These are phyloP conservation scores for Myzus persicae DNA, from an alignment of 1,140 invertebrate species.

Conservation along the genomic window DNA sequence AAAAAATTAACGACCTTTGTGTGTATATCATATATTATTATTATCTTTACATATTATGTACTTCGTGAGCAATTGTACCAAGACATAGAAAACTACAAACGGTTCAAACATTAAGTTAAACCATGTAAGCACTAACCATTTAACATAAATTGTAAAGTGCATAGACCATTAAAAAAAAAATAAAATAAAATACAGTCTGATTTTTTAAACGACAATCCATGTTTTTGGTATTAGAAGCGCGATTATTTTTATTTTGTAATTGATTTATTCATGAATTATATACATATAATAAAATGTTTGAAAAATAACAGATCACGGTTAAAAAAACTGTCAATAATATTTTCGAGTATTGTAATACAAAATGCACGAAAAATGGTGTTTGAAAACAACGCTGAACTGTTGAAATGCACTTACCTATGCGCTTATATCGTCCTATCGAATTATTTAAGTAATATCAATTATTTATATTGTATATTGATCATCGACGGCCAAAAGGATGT, in stretches of 20 bases:
- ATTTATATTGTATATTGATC: too few species aligned
- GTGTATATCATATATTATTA: background rate
- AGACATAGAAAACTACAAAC: background rate
- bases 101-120: background rate
- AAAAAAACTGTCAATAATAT: background rate
- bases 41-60: background rate
- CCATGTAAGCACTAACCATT: background rate
- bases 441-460: too few species aligned
- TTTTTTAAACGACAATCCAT: background rate
- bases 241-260: background rate
- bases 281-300: background rate
- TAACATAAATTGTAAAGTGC: background rate
- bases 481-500: too few species aligned
- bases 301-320: background rate
- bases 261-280: background rate
- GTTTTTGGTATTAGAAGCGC: background rate
- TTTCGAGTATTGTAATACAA: background rate
- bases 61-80: background rate
- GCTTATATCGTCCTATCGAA: too few species aligned
- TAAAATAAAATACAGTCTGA: background rate
- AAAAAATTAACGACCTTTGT: slow-evolving; percentile 1
- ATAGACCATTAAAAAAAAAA: background rate
- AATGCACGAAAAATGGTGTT: background rate
- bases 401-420: background rate
- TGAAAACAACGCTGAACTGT: background rate